Evolutionary conservation across 1,140 invertebrate species (phyloP), one percentile per base, ranked within the genome.

Genomic region (Ceratitis capitata): DNA sequence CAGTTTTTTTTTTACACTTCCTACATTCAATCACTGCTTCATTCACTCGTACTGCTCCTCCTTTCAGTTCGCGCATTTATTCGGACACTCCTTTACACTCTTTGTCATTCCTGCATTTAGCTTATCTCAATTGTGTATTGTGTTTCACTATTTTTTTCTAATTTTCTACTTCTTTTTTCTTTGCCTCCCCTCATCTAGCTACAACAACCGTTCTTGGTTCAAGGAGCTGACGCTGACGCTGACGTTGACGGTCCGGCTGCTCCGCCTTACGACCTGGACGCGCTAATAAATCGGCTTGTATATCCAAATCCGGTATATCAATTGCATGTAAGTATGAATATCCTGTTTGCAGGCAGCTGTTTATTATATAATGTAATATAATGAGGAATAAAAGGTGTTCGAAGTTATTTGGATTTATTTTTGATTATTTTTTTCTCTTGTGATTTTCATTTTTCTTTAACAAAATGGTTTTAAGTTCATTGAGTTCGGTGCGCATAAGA

Each of bases 301-400:
- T 90, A 90, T 89, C 91, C 91, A 84, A 90, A 87, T 83, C 87
- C 89, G 10, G 90, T 91, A 82, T 91, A 92, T 85, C 89, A 90
- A 87, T 86, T 92, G 87, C 91, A 92, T 85, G 91, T 92, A 89
- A 91, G 91, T 89, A 82, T 23, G 69, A 42, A 78, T 78, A 78
- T 47, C n/a, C 14, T n/a, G 32, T 12, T 9, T 64, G n/a, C 45
- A 6, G 35, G 7, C 26, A 39, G 16, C 16, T 69, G 29, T 69
- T 69, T 69, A 16, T 35, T 69, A 69, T 19, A 35, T 35, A 69
- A 69, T 39, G 3, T 35, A 35, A 69, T 19, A 35, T 35, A 69
- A 69, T 39, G 3, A 69, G 32, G 61, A 16, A 32, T 0, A 69
- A n/a, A 35, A 32, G 61, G 32, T 32, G 61, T 32, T 7, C 32